These are phyloP conservation scores for Athalia circularis DNA, from an alignment of 2,888 invertebrate genomes.

Conservation along the genomic window DNA sequence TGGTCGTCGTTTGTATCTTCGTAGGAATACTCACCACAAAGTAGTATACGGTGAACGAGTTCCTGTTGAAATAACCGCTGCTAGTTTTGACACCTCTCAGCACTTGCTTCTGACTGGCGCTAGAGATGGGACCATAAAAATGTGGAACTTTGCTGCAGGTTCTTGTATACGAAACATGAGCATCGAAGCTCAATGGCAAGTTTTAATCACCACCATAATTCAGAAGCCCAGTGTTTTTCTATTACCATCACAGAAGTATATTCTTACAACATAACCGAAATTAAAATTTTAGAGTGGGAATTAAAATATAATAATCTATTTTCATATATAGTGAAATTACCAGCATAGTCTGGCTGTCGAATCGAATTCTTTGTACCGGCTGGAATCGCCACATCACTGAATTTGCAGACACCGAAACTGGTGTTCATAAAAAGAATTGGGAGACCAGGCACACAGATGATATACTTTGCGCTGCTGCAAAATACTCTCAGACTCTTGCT, in stretches of 20 bases:
- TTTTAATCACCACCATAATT: slow-evolving; percentile 53
- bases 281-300: background rate
- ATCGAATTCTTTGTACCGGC: slow-evolving; percentile 84
- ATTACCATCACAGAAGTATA: too few relatives aligned
- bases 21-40: slow-evolving; percentile 83
- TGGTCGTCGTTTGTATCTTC: slow-evolving; percentile 81
- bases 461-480: slow-evolving; percentile 82
- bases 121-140: slow-evolving; percentile 85
- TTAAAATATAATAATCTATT: background rate
- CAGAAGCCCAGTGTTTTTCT: too few relatives aligned
- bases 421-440: slow-evolving; percentile 82
- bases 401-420: slow-evolving; percentile 78
- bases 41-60: slow-evolving; percentile 80
- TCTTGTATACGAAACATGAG: slow-evolving; percentile 82
- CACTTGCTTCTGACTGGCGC: slow-evolving; percentile 87
- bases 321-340: slow-evolving; percentile 74
- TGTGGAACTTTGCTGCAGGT: slow-evolving; percentile 92
- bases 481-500: slow-evolving; percentile 82
- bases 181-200: slow-evolving; percentile 79
- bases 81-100: slow-evolving; percentile 84
- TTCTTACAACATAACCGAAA: background rate
- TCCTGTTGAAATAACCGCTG: slow-evolving; percentile 85
- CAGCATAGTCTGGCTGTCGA: slow-evolving; percentile 75
- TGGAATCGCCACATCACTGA: slow-evolving; percentile 87
- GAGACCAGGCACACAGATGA: slow-evolving; percentile 84